Conservation (phyloP, 2,797 vertebrate species). For the Halcyon leucocephala region DNA sequence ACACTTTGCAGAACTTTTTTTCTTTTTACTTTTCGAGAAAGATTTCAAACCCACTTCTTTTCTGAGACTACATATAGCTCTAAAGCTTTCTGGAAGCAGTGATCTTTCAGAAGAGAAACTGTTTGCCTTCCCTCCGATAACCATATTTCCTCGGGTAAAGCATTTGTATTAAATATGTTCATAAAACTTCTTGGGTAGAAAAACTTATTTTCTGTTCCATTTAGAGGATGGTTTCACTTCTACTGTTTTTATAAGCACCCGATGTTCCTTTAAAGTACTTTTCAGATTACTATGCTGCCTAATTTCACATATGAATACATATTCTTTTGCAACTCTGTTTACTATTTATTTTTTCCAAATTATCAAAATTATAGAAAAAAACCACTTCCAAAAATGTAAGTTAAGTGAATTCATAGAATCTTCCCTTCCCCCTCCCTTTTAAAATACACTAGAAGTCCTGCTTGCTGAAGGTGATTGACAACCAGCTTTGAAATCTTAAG, state of each 20-base stretch:
- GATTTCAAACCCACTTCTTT: background rate
- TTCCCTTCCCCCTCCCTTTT: background rate
- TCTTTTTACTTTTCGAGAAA: background rate
- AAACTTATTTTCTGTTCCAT: background rate
- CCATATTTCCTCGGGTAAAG: background rate
- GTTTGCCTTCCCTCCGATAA: background rate
- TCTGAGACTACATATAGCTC: background rate
- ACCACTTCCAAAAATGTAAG: background rate
- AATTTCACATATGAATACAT: background rate
- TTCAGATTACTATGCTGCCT: background rate
- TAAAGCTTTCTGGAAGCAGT: background rate
- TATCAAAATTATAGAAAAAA: background rate
- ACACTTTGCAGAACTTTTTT: background rate
- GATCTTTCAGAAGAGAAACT: background rate
- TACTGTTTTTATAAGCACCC: background rate
- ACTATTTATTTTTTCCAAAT: background rate
- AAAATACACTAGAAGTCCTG: background rate
- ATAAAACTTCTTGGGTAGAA: background rate
- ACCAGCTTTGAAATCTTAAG: background rate
- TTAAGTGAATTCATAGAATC: background rate
- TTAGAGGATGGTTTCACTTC: background rate
- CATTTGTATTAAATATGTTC: background rate
- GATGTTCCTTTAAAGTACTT: background rate
- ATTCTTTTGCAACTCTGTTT: background rate
- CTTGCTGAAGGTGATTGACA: constrained; percentile 27